Evolutionary conservation across 2,797 vertebrate genomes (phyloP), one percentile per base, ranked within the genome.

Genomic region (Galago senegalensis): DNA sequence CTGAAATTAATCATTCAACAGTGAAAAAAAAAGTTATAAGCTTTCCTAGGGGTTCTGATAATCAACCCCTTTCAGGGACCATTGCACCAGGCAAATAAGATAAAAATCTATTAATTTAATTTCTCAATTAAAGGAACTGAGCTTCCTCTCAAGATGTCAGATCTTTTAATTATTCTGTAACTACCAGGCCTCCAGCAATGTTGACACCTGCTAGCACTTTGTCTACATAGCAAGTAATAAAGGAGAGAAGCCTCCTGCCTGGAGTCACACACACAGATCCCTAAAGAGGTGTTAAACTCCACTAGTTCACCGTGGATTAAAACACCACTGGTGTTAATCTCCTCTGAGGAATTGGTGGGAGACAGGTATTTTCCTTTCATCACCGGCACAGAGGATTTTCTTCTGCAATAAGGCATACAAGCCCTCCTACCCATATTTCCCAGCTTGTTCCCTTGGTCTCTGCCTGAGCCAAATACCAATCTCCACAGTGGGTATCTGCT

Each of bases 1-100:
- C 14, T 73, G 79, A 95, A 97, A 94, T 93, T 87, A 97, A 87
- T 73, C 89, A 75, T 92, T 96, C 89, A 96, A 61, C 63, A 83
- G 58, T 82, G 75, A 56, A 87, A 82, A 84, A 82, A 46, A 84
- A 82, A 49, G 4, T 46, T 77, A 77, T 70, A 70, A 70, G 25
- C n/a, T 94, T 85, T 87, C 56, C 72, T 61, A 84, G 70, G 27
- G 73, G 89, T 87, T 92, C 77, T 76, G 34, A 70, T 91, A 84
- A 94, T 90, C 70, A 88, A 34, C 58, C 63, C 46, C 69, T 73
- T 94, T 93, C 65, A 93, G 37, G 79, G 65, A 82, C 82, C 65
- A 93, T 69, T 79, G n/a, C 82, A 75, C 65, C 37, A 93, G 70
- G 82, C 60, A 95, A 97, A 95, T 84, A 82, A 97, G 90, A 90